phyloP scores from a whole-genome alignment of 2,888 invertebrate genomes.

The Acleris cristana region DNA sequence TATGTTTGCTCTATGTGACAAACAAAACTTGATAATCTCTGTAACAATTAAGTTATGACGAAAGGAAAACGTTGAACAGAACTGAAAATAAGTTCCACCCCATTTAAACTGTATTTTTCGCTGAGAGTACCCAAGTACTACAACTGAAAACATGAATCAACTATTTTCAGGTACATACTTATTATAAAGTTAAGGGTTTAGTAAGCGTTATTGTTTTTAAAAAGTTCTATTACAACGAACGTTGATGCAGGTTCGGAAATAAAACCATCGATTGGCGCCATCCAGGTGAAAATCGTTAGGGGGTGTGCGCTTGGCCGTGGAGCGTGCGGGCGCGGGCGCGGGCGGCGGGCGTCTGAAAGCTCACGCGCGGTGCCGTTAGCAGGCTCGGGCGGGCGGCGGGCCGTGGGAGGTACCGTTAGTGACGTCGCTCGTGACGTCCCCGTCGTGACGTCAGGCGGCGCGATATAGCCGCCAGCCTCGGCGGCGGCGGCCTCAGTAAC shows the following conservation, averaged over 20 bases:
- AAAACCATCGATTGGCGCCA: background rate
- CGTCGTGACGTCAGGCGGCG: slow-evolving; percentile 79
- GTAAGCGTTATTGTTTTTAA: background rate
- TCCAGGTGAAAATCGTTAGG: slow-evolving; percentile 25
- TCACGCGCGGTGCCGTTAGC: slow-evolving; percentile 82
- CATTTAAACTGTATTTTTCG: no score
- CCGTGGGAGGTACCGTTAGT: slow-evolving; percentile 84
- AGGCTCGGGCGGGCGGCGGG: slow-evolving; percentile 82
- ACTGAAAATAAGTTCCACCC: no score
- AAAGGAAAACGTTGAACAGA: no score
- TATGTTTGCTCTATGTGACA: no score
- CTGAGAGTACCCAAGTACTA: no score
- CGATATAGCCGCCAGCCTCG: slow-evolving; percentile 82
- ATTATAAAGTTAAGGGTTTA: background rate
- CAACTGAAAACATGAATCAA: no score
- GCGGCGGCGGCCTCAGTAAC: slow-evolving; percentile 84
- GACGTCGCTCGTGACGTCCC: slow-evolving; percentile 79
- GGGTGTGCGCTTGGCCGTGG: slow-evolving; percentile 40
- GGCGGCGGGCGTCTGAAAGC: slow-evolving; percentile 64
- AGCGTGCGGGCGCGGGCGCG: slow-evolving; percentile 49
- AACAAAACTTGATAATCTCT: no score
- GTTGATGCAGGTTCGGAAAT: slow-evolving; percentile 20
- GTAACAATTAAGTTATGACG: no score
- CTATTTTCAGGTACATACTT: background rate
- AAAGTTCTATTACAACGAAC: background rate